phyloP scores from a whole-genome alignment of 2,113 vertebrate genomes.

The Leiothrix lutea region DNA sequence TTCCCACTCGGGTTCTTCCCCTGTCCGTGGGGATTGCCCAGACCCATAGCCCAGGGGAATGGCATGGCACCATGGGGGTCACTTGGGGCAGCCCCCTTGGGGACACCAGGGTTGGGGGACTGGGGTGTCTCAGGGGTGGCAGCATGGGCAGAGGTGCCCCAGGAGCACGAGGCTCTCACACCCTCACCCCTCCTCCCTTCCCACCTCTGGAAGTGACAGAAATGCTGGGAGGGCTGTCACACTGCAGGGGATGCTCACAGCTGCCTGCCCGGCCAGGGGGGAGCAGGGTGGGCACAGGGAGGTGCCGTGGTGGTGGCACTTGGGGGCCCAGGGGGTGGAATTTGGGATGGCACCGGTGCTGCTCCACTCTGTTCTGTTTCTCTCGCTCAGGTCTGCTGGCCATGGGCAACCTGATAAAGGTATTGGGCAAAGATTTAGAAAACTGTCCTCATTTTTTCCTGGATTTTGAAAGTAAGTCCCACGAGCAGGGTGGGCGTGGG shows the following conservation, averaged over 20 bases:
- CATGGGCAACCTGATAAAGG: slow-evolving; percentile 99
- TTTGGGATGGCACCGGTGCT: not conserved
- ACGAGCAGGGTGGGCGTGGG: not conserved
- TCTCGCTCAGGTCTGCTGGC: slow-evolving; percentile 86
- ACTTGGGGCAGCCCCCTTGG: not conserved
- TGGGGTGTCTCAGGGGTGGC: not conserved
- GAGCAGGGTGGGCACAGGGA: not conserved
- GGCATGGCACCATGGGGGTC: fast-evolving
- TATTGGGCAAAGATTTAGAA: slow-evolving; percentile 98
- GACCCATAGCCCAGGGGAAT: fast-evolving
- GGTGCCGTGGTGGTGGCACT: not conserved
- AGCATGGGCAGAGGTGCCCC: not conserved
- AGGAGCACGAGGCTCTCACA: not conserved
- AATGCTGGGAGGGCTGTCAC: not conserved
- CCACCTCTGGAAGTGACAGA: not conserved
- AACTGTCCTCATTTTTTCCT: slow-evolving; percentile 99
- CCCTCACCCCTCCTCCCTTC: not conserved
- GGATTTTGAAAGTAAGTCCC: slow-evolving; percentile 97
- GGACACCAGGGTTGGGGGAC: not conserved
- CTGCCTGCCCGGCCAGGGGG: fast-evolving
- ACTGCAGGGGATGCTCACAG: not conserved
- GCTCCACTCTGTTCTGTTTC: slow-evolving; percentile 75
- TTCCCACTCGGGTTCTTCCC: not conserved
- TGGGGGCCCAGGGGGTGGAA: not conserved
- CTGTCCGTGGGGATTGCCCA: not conserved